Conservation (phyloP, 2,888 invertebrate genomes). For the Perdita meconis region DNA sequence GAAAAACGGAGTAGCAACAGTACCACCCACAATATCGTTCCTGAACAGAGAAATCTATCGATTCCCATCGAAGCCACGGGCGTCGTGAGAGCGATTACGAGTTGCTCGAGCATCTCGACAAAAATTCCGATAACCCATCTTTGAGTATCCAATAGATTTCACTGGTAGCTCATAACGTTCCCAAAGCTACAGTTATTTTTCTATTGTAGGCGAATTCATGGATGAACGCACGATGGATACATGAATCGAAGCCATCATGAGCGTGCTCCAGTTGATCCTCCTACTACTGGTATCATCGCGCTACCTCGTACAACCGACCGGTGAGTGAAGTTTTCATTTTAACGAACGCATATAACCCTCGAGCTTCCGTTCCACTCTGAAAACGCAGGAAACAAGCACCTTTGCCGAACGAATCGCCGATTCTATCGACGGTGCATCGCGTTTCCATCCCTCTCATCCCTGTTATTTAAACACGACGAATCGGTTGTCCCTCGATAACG, state of each 20-base stretch:
- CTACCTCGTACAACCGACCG: conserved; percentile 66
- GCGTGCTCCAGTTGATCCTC: conserved; percentile 67
- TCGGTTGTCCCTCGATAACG: not conserved
- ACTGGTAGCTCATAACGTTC: not conserved
- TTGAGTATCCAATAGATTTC: not conserved
- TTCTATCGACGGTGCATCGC: no score
- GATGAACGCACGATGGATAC: conserved; percentile 64
- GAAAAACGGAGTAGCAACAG: no score
- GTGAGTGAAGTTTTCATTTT: conserved; percentile 64
- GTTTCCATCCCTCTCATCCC: not conserved
- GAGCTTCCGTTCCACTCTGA: no score
- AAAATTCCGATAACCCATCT: not conserved
- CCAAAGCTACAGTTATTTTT: conserved; percentile 13
- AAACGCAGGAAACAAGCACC: no score
- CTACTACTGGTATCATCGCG: conserved; percentile 67
- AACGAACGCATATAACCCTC: conserved; percentile 28
- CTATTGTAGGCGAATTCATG: conserved; percentile 56
- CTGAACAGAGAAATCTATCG: no score
- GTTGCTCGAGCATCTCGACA: not conserved
- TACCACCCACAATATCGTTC: no score
- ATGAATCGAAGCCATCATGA: conserved; percentile 69
- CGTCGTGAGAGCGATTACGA: not conserved
- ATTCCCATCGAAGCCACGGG: not conserved
- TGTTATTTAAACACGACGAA: not conserved
- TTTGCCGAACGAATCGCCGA: no score